A percentile compares a stretch with the other conserved stretches of the same genome.
Evolutionary conservation across 2,888 invertebrate species (phyloP).

Genomic region (Oegoconia quadripuncta): DNA sequence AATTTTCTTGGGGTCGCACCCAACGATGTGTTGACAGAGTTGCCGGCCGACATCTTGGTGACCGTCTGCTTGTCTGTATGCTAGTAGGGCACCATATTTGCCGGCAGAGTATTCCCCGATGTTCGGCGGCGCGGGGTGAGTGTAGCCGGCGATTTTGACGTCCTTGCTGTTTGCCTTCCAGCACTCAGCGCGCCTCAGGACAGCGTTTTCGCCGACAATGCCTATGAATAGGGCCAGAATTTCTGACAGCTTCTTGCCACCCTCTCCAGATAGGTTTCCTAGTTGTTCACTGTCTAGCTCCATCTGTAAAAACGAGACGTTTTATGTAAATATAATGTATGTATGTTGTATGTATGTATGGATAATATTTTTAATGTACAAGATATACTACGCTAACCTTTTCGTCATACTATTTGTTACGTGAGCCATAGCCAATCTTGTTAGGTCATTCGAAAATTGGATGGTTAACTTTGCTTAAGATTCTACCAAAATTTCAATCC

Average conservation of each 20-base stretch:
- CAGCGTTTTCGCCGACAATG: slow-evolving; percentile 93
- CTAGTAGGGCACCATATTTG: slow-evolving; percentile 91
- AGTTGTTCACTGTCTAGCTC: slow-evolving; percentile 83
- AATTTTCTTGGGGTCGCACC: slow-evolving; percentile 89
- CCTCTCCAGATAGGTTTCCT: slow-evolving; percentile 78
- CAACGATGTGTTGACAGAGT: slow-evolving; percentile 95
- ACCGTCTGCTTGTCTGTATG: slow-evolving; percentile 76
- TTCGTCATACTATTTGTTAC: no score
- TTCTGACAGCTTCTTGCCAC: slow-evolving; percentile 88
- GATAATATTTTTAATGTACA: no score
- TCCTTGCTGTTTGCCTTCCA: slow-evolving; percentile 79
- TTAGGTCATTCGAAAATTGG: no score
- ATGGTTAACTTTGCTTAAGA: no score
- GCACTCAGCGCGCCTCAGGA: slow-evolving; percentile 87
- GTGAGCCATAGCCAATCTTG: no score
- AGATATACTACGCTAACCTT: no score
- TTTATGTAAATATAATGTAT: slow-evolving; percentile 9
- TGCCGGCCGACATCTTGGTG: slow-evolving; percentile 81
- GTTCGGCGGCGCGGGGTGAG: slow-evolving; percentile 85
- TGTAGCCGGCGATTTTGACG: slow-evolving; percentile 82
- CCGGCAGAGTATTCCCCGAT: slow-evolving; percentile 81
- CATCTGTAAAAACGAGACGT: slow-evolving; percentile 75
- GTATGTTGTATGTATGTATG: no score
- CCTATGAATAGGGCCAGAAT: slow-evolving; percentile 92
- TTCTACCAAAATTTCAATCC: no score